Evolutionary conservation across 2,113 vertebrate species (phyloP).

Genomic region (Heterotilapia buettikoferi): DNA sequence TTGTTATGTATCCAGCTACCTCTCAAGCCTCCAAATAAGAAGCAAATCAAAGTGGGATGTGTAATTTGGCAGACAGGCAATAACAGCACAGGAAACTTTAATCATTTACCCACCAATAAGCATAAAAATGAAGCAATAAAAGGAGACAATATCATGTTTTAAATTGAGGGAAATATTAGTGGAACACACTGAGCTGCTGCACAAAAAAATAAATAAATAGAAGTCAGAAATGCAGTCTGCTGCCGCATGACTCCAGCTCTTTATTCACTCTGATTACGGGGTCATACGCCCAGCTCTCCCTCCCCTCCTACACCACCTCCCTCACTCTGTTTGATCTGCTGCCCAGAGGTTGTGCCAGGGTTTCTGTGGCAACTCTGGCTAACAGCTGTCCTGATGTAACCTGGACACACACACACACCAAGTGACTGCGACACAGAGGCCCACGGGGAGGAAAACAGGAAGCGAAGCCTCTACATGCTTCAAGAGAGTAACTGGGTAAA

Average conservation of each 20-base stretch:
- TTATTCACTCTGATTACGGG: not conserved
- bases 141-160: not conserved
- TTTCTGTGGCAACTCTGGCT: slow-evolving; percentile 24
- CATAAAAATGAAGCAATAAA: not conserved
- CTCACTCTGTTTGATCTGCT: not conserved
- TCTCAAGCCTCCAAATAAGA: not conserved
- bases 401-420: not conserved
- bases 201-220: not conserved
- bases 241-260: not conserved
- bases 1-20: not conserved
- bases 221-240: not conserved
- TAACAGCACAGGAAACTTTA: not conserved
- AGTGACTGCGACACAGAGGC: not conserved
- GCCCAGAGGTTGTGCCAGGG: not conserved
- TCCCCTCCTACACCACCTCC: not conserved
- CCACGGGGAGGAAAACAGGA: not conserved
- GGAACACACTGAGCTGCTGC: not conserved
- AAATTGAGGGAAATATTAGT: not conserved
- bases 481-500: not conserved
- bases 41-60: not conserved
- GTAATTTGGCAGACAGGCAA: not conserved
- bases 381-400: slow-evolving; percentile 8
- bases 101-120: not conserved
- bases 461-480: not conserved
- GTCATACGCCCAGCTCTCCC: not conserved